Conservation (phyloP, 2,888 invertebrate species). For the Eilema caniola region DNA sequence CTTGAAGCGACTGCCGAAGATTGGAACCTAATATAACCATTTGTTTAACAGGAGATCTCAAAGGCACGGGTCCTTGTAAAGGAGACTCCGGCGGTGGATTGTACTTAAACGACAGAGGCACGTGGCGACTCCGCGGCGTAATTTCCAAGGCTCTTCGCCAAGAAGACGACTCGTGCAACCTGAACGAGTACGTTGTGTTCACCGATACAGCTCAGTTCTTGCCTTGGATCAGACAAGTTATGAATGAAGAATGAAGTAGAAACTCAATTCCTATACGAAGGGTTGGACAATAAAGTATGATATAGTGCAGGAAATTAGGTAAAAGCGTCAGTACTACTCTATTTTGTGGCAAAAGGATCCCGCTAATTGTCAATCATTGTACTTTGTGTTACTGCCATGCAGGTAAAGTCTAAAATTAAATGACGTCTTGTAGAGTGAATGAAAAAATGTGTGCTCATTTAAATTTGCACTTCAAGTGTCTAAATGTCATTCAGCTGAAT, state of each 20-base stretch:
- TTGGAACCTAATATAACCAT: not conserved
- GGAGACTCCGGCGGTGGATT: conserved; percentile 20
- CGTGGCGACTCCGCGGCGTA: conserved; percentile 18
- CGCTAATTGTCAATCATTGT: too few species aligned
- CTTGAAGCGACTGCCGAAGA: too few species aligned
- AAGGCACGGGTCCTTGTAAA: conserved; percentile 9
- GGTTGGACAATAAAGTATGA: not conserved
- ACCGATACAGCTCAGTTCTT: conserved; percentile 16
- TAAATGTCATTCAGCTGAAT: too few species aligned
- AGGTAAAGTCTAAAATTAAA: too few species aligned
- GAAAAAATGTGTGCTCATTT: too few species aligned
- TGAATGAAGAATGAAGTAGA: not conserved
- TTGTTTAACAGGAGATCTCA: conserved; percentile 5
- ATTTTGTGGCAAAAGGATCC: too few species aligned
- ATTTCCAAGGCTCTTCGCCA: conserved; percentile 14
- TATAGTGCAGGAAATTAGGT: not conserved
- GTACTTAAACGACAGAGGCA: conserved; percentile 1
- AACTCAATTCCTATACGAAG: not conserved
- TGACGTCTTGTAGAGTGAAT: too few species aligned
- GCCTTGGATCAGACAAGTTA: conserved; percentile 19
- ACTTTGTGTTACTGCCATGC: too few species aligned
- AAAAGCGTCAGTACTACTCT: too few species aligned
- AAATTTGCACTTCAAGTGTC: too few species aligned
- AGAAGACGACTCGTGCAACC: conserved; percentile 10
- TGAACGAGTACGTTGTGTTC: conserved; percentile 14